A percentile compares a stretch with the other conserved stretches of the same genome.
These are phyloP conservation scores for Cariama cristata DNA, from an alignment of 2,113 vertebrate species.

Conservation along the genomic window DNA sequence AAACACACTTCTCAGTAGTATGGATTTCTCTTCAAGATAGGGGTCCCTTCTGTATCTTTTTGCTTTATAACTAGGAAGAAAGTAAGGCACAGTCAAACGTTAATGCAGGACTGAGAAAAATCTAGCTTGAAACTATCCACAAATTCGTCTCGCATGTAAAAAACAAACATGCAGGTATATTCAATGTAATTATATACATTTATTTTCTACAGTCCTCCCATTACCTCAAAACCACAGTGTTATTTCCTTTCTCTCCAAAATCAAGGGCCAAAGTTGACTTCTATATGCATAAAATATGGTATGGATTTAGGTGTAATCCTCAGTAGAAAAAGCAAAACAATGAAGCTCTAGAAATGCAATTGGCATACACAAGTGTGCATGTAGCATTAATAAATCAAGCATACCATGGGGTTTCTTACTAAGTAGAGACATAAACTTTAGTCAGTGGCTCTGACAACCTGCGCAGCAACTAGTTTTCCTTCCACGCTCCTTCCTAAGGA, in stretches of 20 bases:
- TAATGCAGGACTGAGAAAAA: not conserved
- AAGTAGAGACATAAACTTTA: not conserved
- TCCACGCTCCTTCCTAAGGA: not conserved
- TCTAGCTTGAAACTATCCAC: not conserved
- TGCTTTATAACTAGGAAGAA: not conserved
- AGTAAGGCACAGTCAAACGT: not conserved
- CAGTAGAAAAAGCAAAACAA: not conserved
- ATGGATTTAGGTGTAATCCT: not conserved
- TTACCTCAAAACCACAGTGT: not conserved
- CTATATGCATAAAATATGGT: not conserved
- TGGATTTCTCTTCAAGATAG: not conserved
- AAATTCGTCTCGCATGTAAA: not conserved
- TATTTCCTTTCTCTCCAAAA: not conserved
- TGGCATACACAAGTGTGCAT: not conserved
- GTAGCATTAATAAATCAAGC: not conserved
- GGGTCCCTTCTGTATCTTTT: not conserved
- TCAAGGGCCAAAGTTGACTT: not conserved
- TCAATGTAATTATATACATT: not conserved
- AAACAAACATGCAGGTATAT: not conserved
- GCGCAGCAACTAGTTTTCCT: not conserved
- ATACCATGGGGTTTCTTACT: not conserved
- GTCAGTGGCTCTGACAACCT: not conserved
- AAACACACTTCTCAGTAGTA: not conserved
- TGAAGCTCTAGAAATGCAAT: not conserved
- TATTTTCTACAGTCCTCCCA: not conserved